Base-by-base conservation (phyloP, 1,140 invertebrate species). In the Cherax destructor region DNA sequence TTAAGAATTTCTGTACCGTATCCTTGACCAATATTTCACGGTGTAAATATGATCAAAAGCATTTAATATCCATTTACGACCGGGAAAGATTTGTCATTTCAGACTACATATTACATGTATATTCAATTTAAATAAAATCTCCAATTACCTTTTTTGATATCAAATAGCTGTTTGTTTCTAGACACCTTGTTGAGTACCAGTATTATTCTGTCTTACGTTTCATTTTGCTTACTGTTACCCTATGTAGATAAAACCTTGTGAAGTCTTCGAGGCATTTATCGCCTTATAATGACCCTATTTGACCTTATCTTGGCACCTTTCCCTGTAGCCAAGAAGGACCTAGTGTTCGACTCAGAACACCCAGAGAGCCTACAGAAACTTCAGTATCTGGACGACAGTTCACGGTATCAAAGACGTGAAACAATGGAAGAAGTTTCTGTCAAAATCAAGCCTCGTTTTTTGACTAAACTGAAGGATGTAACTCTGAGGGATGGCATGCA, bases 401-500 rank as follows among this genome's bases (percentile, higher is more conserved):
- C 97, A 0, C 96, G 97, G 72, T 98, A 98, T 94, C 97, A 97
- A 92, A 96, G 97, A 92, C 96, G 96, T 88, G 97, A 98, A 94
- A 95, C 96, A 56, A 95, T 98, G 30, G 98, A 98, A 94, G 98
- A 98, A 95, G 95, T 97, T 72, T 91, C 92, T 18, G 96, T 98
- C 10, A 97, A 96, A 93, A 96, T 98, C 10, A 97, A 96, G 93
- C 98, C 98, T 0, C 96, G 96, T 92, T 98, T 98, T 94, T 95
- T 98, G 4, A 97, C 97, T 0, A 97, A 97, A 94, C 97, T 98
- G 7, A 98, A 98, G 80, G 91, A 92, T 78, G 90, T 88, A 92
- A 97, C 97, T 93, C 96, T 99, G 65, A 95, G 96, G 88, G 99
- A 99, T 95, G 97, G 98, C 77, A 97, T 98, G 93, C 97, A 98